These are phyloP conservation scores for Chamaea fasciata DNA, from an alignment of 2,113 vertebrate genomes.

Conservation along the genomic window DNA sequence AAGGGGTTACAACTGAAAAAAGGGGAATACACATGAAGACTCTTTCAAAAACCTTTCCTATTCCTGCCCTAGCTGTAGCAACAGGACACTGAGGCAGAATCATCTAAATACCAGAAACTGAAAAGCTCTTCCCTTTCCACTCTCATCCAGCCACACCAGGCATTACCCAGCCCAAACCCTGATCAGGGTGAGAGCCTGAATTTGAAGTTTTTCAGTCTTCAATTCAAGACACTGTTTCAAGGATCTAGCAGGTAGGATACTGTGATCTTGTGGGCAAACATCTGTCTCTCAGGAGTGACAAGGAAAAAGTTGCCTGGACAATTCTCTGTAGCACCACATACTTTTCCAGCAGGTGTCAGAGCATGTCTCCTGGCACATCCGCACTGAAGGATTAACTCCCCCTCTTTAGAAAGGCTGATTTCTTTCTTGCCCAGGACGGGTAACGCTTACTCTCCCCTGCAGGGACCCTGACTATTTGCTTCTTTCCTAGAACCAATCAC, in stretches of 20 bases:
- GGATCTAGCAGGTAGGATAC: background rate
- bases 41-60: background rate
- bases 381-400: background rate
- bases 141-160: background rate
- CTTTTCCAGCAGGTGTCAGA: background rate
- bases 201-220: background rate
- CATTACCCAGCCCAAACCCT: background rate
- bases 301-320: background rate
- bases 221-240: background rate
- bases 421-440: background rate
- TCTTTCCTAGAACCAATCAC: background rate
- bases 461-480: background rate
- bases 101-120: background rate
- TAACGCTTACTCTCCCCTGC: background rate
- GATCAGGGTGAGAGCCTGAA: background rate
- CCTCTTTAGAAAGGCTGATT: background rate
- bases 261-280: background rate
- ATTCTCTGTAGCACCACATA: background rate
- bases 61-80: background rate
- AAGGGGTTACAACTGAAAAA: background rate
- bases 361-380: rapidly evolving
- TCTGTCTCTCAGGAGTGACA: background rate
- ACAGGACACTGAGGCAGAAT: background rate
- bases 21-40: background rate
- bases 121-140: background rate